Conservation (phyloP, 2,113 vertebrate species). For the human region GRCh38 chr19:1302001-1302500, state of each 20-base stretch:
- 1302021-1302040: neutral
- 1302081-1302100: rapidly evolving
- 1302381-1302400: neutral
- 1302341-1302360: neutral
- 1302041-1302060: neutral
- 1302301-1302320: neutral
- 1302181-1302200: neutral
- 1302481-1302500: neutral
- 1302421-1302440: neutral
- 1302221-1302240: neutral
- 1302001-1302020: rapidly evolving
- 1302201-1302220: too few species aligned
- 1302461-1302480: too few species aligned
- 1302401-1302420: rapidly evolving
- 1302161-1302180: neutral
- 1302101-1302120: neutral
- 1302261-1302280: rapidly evolving
- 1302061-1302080: rapidly evolving
- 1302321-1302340: neutral
- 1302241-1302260: neutral
- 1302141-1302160: neutral
- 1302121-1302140: neutral
- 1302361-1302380: neutral
- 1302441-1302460: neutral
- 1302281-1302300: neutral